Conservation (phyloP, 2,888 invertebrate genomes). For the Carterocephalus palaemon region DNA sequence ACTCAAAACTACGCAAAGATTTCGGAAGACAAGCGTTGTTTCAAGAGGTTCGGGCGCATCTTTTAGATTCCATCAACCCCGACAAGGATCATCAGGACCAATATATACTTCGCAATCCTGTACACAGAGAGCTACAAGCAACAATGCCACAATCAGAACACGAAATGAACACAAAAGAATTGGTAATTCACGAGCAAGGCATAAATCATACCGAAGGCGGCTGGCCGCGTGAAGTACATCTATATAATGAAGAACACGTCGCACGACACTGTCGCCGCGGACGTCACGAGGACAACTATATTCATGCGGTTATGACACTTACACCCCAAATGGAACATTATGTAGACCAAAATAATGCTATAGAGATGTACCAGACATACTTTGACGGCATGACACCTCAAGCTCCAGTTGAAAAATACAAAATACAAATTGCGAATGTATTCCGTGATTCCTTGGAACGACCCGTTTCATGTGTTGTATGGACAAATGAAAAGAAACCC, state of each 20-base stretch:
- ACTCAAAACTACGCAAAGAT: constrained; percentile 67
- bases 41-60: constrained; percentile 57
- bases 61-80: constrained; percentile 63
- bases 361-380: constrained; percentile 88
- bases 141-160: constrained; percentile 65
- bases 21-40: constrained; percentile 76
- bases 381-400: constrained; percentile 77
- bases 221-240: constrained; percentile 88
- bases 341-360: constrained; percentile 87
- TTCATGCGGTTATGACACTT: constrained; percentile 80
- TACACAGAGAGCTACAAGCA: constrained; percentile 69
- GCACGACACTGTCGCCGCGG: constrained; percentile 86
- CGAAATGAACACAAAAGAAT: constrained; percentile 80
- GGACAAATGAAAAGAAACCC: constrained; percentile 83
- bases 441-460: constrained; percentile 80
- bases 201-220: constrained; percentile 89
- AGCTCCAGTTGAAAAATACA: constrained; percentile 76
- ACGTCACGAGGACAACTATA: constrained; percentile 87
- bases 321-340: constrained; percentile 80
- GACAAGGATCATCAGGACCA: constrained; percentile 56
- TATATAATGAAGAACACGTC: constrained; percentile 83
- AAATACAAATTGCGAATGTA: constrained; percentile 81
- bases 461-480: constrained; percentile 80
- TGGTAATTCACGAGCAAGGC: constrained; percentile 79
- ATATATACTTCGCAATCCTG: constrained; percentile 74